Base-by-base conservation (phyloP, 2,797 vertebrate species). In the Tarsius wallacei region DNA sequence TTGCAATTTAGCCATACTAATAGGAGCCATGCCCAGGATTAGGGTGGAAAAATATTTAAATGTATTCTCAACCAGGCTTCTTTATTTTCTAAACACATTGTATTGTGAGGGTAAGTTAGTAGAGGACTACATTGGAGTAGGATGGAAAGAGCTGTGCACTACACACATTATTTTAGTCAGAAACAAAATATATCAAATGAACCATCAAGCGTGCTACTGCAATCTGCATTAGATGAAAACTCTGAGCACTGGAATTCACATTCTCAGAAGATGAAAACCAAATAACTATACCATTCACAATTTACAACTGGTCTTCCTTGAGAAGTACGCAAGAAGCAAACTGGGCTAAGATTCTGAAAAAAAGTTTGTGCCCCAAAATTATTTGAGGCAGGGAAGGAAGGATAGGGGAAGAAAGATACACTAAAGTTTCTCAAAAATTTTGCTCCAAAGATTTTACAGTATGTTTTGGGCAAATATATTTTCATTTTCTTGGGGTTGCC, bases 181-280 rank as follows among this genome's bases (percentile, higher is more conserved):
- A 55, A 87, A 90, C 64, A 95, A 97, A 96, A 91, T 53, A 57
- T 19, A 93, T 81, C 73, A 90, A 94, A 95, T 80, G 91, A 94
- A 66, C 64, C 81, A 87, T 70, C 76, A 87, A 88, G 85, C 49
- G 42, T 0, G 57, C 82, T 17, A 71, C 0, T 93, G 78, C 73
- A 59, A 49, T 88, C 70, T 55, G 42, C 66, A 51, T 55, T 68
- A 51, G 51, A 21, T 96, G 87, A 94, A 97, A 98, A 94, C 57
- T 70, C 97, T 85, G 93, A 97, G 76, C 95, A 59, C 14, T 61
- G 90, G 49, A 90, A 86, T 94, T 63, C 91, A 93, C 77, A 77
- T 31, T 96, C 74, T 88, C 21, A 14, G 57, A 89, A 97, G 78
- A 96, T 47, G 81, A 87, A 96, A 94, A 97, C 93, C 81, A 94